Conservation (phyloP, 2,113 vertebrate species). For the Gymnobelideus leadbeateri region DNA sequence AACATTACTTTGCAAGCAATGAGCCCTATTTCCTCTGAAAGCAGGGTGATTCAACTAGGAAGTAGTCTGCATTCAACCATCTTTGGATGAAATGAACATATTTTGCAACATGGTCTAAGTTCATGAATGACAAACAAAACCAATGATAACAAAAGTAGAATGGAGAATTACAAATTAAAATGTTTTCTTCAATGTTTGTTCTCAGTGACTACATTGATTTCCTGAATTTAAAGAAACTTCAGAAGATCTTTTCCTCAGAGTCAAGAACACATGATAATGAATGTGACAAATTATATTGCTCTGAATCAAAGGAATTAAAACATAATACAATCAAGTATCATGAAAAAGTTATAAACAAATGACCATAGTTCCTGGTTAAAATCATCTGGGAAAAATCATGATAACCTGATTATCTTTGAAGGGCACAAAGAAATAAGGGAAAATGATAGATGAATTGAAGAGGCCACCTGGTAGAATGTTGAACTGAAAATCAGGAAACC, state of each 20-base stretch:
- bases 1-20: constrained; percentile 60
- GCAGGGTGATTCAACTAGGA: constrained; percentile 58
- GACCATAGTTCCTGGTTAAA: constrained; percentile 22
- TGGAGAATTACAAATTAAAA: constrained; percentile 19
- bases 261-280: background rate
- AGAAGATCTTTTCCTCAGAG: background rate
- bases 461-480: no score
- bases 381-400: background rate
- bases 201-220: background rate
- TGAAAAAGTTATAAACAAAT: constrained; percentile 31
- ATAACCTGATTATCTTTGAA: no score
- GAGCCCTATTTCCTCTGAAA: constrained; percentile 38
- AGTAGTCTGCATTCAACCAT: constrained; percentile 30
- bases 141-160: constrained; percentile 10
- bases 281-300: background rate
- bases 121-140: constrained; percentile 20
- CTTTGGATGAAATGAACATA: constrained; percentile 29
- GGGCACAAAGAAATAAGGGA: no score
- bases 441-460: no score
- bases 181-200: constrained; percentile 25
- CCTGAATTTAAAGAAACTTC: background rate
- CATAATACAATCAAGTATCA: background rate
- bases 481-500: no score
- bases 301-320: constrained; percentile 16
- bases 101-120: constrained; percentile 31